These are phyloP conservation scores for Phymanthus crucifer DNA, from an alignment of 92 coral and sea anemone genomes.

Conservation along the genomic window DNA sequence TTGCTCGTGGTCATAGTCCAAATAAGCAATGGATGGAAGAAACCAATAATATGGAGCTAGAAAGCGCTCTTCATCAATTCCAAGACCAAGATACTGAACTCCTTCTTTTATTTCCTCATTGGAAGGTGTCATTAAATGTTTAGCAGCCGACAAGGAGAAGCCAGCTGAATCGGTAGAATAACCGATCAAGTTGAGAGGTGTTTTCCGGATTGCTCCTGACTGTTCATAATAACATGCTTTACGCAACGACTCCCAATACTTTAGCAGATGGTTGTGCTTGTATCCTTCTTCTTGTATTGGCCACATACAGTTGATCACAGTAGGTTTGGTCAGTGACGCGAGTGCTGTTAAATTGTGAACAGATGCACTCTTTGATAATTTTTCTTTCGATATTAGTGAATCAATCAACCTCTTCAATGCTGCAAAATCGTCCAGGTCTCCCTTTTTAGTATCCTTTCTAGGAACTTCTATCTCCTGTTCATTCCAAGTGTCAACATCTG, in stretches of 20 bases:
- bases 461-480: conserved; percentile 26
- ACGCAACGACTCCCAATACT: conserved; percentile 42
- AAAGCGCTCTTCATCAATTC: not conserved
- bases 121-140: conserved; percentile 6
- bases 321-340: conserved; percentile 15
- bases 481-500: conserved; percentile 38
- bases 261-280: conserved; percentile 36
- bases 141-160: conserved; percentile 9
- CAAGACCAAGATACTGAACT: not conserved
- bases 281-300: conserved; percentile 44
- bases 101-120: conserved; percentile 5
- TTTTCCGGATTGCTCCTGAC: conserved; percentile 17
- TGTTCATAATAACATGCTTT: conserved; percentile 27
- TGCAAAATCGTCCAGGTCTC: conserved; percentile 42
- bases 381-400: conserved; percentile 27
- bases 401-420: conserved; percentile 41
- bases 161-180: conserved; percentile 13
- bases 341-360: conserved; percentile 42
- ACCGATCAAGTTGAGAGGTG: conserved; percentile 24
- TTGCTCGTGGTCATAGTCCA: too few relatives aligned
- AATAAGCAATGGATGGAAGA: too few relatives aligned
- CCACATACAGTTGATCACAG: conserved; percentile 33
- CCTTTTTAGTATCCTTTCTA: conserved; percentile 23
- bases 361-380: conserved; percentile 35
- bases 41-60: too few relatives aligned